phyloP scores from a whole-genome alignment of 1,140 invertebrate species.

The Aphidius ervi region DNA sequence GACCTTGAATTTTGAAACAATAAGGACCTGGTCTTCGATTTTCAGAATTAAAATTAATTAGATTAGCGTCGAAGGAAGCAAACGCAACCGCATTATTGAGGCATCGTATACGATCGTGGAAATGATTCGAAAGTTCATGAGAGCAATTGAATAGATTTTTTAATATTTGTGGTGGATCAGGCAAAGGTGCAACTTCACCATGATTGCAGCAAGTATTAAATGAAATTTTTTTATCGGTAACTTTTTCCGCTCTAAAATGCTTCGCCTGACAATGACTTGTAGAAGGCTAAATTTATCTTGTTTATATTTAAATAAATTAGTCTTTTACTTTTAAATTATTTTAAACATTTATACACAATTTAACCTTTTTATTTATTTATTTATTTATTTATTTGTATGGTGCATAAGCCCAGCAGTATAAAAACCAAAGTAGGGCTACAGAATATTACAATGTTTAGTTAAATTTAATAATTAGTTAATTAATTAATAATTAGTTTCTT shows the following conservation, averaged over 20 bases:
- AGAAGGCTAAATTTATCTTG: too few species aligned
- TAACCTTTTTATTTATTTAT: too few species aligned
- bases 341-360: too few species aligned
- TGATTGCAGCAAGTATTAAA: constrained; percentile 16
- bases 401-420: too few species aligned
- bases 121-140: constrained; percentile 4
- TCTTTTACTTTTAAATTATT: too few species aligned
- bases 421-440: too few species aligned
- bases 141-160: not conserved
- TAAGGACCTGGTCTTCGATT: not conserved
- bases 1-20: not conserved
- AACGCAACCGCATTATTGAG: constrained; percentile 15
- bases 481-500: too few species aligned
- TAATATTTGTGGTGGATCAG: not conserved
- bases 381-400: too few species aligned
- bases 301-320: too few species aligned
- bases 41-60: constrained; percentile 5
- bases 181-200: constrained; percentile 1
- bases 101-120: constrained; percentile 6
- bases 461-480: too few species aligned
- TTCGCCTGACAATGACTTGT: constrained; percentile 8
- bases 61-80: constrained; percentile 14
- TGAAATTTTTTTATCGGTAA: constrained; percentile 1
- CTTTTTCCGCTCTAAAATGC: constrained; percentile 3
- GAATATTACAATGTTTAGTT: too few species aligned